Base-by-base conservation (phyloP, 2,888 invertebrate species). In the Hemaris fuciformis region DNA sequence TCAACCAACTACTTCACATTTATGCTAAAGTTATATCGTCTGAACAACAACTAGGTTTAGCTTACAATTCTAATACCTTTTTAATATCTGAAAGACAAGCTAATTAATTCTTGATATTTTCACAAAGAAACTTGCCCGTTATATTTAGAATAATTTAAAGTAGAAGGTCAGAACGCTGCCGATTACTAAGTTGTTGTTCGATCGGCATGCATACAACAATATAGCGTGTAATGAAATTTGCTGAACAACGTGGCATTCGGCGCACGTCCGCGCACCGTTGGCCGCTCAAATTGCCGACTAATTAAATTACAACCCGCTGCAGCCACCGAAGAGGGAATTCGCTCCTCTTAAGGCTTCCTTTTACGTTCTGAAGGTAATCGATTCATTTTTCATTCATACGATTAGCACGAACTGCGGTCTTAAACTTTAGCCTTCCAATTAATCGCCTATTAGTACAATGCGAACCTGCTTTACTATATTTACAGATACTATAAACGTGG, bases 261-360 rank as follows among this genome's bases (percentile, higher is more conserved):
- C 80, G 85, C 90, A 91, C 91, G 91, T 88, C 79, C 81, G 71
- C 77, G 78, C 67, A 74, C 73, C 73, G 74, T 72, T 81, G 74
- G 76, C 77, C 77, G 77, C 76, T 81, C 77, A 81, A 88, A 89
- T 88, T 89, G 84, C 79, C 82, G 74, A 79, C 85, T 89, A 89
- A 91, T 90, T 87, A 83, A 88, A 89, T 90, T 87, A 87, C 84
- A 73, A 72, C 74, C 75, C 71, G 71, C 72, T 82, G 85, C 85
- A 84, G 77, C 76, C 76, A 69, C 69, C 73, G 70, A 66, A 74
- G 72, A 73, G 74, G 63, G 69, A 84, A 82, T 83, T 81, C 73
- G 75, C 78, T 83, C 72, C 77, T 79, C 74, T 77, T 76, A 72
- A 73, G 62, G 57, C 48, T 65, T 65, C 67, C 66, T 62, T 56